A percentile compares a stretch with the other conserved stretches of the same genome.
These are phyloP conservation scores for Luperina testacea DNA, from an alignment of 2,888 invertebrate species.

Conservation along the genomic window DNA sequence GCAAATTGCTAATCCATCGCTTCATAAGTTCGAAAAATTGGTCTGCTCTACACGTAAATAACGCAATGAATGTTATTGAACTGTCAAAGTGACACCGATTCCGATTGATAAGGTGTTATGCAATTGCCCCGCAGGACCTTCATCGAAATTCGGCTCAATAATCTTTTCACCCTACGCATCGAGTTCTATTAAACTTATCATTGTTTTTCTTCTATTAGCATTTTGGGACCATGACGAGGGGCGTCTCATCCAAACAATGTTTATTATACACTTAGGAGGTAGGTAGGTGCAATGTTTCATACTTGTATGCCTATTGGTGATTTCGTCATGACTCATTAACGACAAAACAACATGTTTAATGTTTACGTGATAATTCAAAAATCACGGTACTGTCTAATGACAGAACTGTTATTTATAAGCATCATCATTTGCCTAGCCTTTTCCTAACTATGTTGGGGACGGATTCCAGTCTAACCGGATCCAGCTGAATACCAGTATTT, in stretches of 20 bases:
- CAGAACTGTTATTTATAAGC: not conserved
- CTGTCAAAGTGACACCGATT: too few species aligned
- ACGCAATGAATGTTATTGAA: too few species aligned
- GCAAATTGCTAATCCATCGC: too few species aligned
- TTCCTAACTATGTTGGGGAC: too few species aligned
- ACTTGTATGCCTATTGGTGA: not conserved
- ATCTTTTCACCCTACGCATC: not conserved
- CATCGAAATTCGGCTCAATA: not conserved
- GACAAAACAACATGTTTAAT: not conserved
- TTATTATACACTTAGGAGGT: not conserved
- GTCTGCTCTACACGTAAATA: too few species aligned
- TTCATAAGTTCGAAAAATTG: too few species aligned
- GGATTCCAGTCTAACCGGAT: too few species aligned
- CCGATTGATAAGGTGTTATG: too few species aligned
- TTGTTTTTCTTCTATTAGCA: not conserved
- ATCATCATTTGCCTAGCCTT: too few species aligned
- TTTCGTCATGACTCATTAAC: conserved; percentile 14
- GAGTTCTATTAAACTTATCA: not conserved
- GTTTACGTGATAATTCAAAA: not conserved
- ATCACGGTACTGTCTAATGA: not conserved
- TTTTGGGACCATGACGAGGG: not conserved
- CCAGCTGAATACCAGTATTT: too few species aligned
- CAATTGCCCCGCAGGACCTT: not conserved
- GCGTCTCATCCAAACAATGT: not conserved
- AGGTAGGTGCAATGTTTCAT: not conserved